Evolutionary conservation across 2,113 vertebrate genomes (phyloP).

Genomic region (Leucosticte australis): DNA sequence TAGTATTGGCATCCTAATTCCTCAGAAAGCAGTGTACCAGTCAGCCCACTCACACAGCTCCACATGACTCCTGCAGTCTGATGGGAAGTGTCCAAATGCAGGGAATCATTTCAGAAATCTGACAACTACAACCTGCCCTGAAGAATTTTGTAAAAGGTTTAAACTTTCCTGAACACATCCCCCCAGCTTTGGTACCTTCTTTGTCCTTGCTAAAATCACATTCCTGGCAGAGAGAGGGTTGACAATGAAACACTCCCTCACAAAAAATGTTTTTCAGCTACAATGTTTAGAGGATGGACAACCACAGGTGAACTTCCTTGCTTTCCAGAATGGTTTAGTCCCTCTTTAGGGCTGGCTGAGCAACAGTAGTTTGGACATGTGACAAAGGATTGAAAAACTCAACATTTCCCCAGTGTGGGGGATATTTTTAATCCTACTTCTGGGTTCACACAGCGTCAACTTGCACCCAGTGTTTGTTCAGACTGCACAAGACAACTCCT

Average conservation of each 20-base stretch:
- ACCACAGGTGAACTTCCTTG: background rate
- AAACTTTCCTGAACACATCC: background rate
- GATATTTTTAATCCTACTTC: background rate
- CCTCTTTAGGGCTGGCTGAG: background rate
- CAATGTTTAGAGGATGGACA: background rate
- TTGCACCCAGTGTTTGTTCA: background rate
- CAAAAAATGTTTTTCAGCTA: background rate
- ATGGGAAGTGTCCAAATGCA: background rate
- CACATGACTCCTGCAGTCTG: background rate
- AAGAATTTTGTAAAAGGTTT: background rate
- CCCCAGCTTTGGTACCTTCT: background rate
- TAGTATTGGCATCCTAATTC: background rate
- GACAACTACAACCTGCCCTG: background rate
- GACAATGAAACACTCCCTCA: background rate
- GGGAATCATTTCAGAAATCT: background rate
- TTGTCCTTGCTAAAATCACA: background rate
- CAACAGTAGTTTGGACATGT: background rate
- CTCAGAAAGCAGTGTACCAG: background rate
- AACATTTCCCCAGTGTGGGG: too few species aligned
- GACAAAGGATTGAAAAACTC: background rate
- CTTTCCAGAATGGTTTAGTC: background rate
- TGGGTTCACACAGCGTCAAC: background rate
- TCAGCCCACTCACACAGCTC: background rate
- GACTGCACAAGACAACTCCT: background rate
- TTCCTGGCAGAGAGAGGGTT: background rate